Conservation (phyloP, 2,888 invertebrate genomes). For the Tyria jacobaeae region DNA sequence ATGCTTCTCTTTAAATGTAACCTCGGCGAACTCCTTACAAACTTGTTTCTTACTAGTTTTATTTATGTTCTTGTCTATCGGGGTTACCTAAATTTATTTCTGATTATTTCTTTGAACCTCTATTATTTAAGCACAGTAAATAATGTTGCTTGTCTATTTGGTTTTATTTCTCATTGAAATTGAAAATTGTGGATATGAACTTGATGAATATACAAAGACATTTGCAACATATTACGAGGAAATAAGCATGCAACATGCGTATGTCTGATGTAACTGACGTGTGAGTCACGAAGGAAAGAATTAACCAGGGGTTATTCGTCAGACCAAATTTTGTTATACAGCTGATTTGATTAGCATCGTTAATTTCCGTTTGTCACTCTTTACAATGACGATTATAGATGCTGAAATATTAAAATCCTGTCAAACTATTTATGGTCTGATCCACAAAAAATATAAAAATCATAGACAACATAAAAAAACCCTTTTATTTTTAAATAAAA, state of each 20-base stretch:
- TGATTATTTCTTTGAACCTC: slow-evolving; percentile 11
- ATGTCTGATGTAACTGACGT: slow-evolving; percentile 51
- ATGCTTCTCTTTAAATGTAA: slow-evolving; percentile 11
- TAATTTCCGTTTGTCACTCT: slow-evolving; percentile 26
- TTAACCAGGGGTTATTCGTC: slow-evolving; percentile 28
- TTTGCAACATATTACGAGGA: slow-evolving; percentile 45
- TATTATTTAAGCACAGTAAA: not conserved
- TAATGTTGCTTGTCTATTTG: slow-evolving; percentile 5
- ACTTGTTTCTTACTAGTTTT: slow-evolving; percentile 15
- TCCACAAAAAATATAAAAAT: not conserved
- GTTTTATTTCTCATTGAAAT: no score
- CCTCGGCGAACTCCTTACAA: slow-evolving; percentile 11
- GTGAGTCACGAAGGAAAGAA: slow-evolving; percentile 54
- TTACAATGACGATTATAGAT: slow-evolving; percentile 3
- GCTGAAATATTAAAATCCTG: not conserved
- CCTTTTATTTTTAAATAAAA: slow-evolving; percentile 1
- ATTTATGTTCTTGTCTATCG: slow-evolving; percentile 13
- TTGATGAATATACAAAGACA: slow-evolving; percentile 15
- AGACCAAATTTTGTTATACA: slow-evolving; percentile 31
- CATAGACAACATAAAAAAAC: not conserved
- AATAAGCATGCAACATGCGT: slow-evolving; percentile 49
- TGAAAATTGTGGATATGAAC: no score
- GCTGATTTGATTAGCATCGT: slow-evolving; percentile 26
- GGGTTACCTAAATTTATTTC: not conserved
- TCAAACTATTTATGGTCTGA: not conserved